Base-by-base conservation (phyloP, 2,113 vertebrate species). In the Todiramphus chloris region DNA sequence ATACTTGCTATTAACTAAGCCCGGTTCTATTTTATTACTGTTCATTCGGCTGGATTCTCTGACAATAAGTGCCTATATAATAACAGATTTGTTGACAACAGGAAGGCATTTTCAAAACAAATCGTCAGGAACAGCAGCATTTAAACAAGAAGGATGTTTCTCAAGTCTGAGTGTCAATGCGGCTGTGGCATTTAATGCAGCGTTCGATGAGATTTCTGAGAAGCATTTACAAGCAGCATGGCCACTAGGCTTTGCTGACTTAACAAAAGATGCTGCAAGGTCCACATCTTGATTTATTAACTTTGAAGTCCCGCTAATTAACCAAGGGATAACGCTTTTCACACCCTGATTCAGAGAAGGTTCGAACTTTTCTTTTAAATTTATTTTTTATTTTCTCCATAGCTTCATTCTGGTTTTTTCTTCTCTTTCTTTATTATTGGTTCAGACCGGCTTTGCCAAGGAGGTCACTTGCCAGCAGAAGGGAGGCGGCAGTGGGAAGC, bases 281-380 rank as follows among this genome's bases (percentile, higher is more conserved):
- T 6, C 56, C 25, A 4, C 39, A 15, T 10, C 21, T 27, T 30
- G 4, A 5, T 33, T 27, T 30, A 43, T 6, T 12, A 50, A 3
- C 8, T 18, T 20, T 1, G 1, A 4, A 15, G 20, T 10, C 20
- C 37, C 1, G 5, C 30, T 41, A 37, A 16, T 17, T 9, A 74
- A 58, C 20, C 15, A 20, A 0, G 4, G 12, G 55, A 48, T 1
- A 17, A 30, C 9, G 2, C 10, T 43, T 84, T 77, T 15, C 3
- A 46, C 10, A 56, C 27, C 16, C n/a, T 9, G 16, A 59, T 10
- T 48, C 13, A 17, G 11, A 17, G 56, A 31, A 18, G 3, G 8
- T 16, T 27, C 25, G 2, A 7, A 1, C 16, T 28, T 37, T 33
- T 25, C 16, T 3, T 3, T 9, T 18, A n/a, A n/a, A n/a, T 17